Conservation (phyloP, 2,888 invertebrate species). For the Drosophila kokeensis region DNA sequence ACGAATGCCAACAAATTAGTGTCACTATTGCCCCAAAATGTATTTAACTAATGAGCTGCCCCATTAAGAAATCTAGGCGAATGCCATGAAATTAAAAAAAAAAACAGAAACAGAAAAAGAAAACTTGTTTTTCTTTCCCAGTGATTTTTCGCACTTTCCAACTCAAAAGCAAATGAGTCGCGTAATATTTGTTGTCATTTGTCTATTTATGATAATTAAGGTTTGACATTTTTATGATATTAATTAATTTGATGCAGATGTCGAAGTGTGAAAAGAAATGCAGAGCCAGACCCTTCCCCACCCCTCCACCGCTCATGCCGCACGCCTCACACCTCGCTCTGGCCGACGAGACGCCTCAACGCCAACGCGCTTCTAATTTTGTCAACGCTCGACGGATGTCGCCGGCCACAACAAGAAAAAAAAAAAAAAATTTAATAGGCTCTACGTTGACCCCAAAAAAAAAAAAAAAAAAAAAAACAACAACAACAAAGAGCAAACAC, state of each 20-base stretch:
- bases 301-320: not conserved
- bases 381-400: conserved; percentile 71
- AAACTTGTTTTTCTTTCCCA: not conserved
- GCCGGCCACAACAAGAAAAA: conserved; percentile 66
- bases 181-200: conserved; percentile 77
- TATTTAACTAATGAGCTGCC: conserved; percentile 64
- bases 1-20: conserved; percentile 69
- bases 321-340: not conserved
- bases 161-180: conserved; percentile 59
- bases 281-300: conserved; percentile 27
- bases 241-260: conserved; percentile 75
- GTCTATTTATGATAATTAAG: conserved; percentile 78
- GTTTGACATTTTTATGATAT: conserved; percentile 79
- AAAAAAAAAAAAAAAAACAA: conserved; percentile 28
- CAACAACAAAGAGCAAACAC: conserved; percentile 44
- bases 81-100: conserved; percentile 33
- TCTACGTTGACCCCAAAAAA: conserved; percentile 65
- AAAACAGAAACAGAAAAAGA: not conserved
- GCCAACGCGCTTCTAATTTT: conserved; percentile 73
- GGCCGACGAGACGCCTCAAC: conserved; percentile 17
- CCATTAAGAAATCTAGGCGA: conserved; percentile 7
- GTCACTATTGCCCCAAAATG: conserved; percentile 51
- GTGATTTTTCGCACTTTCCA: conserved; percentile 40
- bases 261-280: conserved; percentile 48
- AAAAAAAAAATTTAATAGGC: conserved; percentile 71